These are phyloP conservation scores for Diplazon laetatorius DNA, from an alignment of 2,888 invertebrate genomes.

Conservation along the genomic window DNA sequence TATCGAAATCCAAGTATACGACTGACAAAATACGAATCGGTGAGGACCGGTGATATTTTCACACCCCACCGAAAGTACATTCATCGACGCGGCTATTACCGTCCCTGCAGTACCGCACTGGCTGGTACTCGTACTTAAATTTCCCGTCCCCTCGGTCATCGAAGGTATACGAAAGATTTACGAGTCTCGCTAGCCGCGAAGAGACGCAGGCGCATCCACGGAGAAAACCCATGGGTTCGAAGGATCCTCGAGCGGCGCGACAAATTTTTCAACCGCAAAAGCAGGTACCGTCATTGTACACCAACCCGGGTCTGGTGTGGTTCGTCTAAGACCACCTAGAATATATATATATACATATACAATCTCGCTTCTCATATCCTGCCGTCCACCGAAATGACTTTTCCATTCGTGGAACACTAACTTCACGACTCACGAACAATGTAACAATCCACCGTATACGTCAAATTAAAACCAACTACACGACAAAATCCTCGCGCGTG, in stretches of 20 bases:
- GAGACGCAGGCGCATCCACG: slow-evolving; percentile 29
- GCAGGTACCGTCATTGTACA: slow-evolving; percentile 72
- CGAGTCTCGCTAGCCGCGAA: slow-evolving; percentile 56
- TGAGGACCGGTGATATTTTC: too few relatives aligned
- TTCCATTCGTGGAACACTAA: slow-evolving; percentile 53
- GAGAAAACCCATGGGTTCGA: slow-evolving; percentile 62
- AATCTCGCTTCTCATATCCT: slow-evolving; percentile 30
- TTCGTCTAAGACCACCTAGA: slow-evolving; percentile 40
- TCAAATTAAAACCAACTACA: slow-evolving; percentile 39
- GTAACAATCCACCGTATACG: background rate
- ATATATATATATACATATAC: too few relatives aligned
- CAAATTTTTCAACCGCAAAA: slow-evolving; percentile 74
- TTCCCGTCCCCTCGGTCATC: slow-evolving; percentile 26
- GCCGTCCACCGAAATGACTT: slow-evolving; percentile 51
- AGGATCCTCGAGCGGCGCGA: too few relatives aligned
- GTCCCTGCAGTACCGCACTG: background rate
- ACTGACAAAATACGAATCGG: too few relatives aligned
- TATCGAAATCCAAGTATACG: too few relatives aligned
- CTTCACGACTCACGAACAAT: background rate
- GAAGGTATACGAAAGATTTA: slow-evolving; percentile 55
- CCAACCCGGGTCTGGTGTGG: slow-evolving; percentile 33
- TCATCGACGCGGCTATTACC: background rate
- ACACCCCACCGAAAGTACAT: too few relatives aligned
- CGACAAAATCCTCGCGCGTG: slow-evolving; percentile 20
- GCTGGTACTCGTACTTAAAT: slow-evolving; percentile 26